A percentile compares a stretch with the other conserved stretches of the same genome.
Evolutionary conservation across 2,888 invertebrate genomes (phyloP).

Genomic region (Drosophila mimica): DNA sequence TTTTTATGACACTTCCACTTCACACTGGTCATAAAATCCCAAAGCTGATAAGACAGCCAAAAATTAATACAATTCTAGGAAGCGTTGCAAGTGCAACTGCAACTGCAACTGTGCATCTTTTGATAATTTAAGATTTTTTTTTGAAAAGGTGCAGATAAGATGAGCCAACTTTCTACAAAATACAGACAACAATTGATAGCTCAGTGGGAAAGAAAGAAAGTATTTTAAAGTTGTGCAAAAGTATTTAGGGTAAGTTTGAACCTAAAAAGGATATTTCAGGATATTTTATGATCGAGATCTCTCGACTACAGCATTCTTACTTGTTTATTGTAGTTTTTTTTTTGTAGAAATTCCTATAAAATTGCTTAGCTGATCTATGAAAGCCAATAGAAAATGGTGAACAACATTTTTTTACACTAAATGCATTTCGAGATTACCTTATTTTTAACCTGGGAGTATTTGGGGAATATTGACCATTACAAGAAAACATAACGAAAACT

Average conservation of each 20-base stretch:
- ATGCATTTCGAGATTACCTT: background rate
- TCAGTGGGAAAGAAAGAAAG: background rate
- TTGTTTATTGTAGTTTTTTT: background rate
- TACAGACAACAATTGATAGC: background rate
- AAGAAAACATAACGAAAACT: background rate
- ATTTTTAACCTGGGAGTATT: background rate
- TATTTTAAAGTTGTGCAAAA: background rate
- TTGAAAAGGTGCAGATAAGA: background rate
- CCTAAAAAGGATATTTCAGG: background rate
- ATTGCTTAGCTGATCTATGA: background rate
- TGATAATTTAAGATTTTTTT: background rate
- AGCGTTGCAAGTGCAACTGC: slow-evolving; percentile 19
- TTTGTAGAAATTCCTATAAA: background rate
- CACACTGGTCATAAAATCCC: slow-evolving; percentile 27
- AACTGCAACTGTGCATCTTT: slow-evolving; percentile 9
- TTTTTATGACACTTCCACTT: slow-evolving; percentile 53
- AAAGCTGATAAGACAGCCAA: slow-evolving; percentile 14
- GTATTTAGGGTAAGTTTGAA: too few relatives aligned
- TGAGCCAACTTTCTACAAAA: background rate
- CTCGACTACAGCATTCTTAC: background rate
- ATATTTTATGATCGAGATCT: background rate
- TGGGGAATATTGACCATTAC: background rate
- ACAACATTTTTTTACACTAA: background rate
- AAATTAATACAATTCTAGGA: slow-evolving; percentile 20
- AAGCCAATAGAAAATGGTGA: background rate